These are phyloP conservation scores for Heliocidaris erythrogramma DNA, from an alignment of 35 echinoderm and acorn worm species.

Conservation along the genomic window DNA sequence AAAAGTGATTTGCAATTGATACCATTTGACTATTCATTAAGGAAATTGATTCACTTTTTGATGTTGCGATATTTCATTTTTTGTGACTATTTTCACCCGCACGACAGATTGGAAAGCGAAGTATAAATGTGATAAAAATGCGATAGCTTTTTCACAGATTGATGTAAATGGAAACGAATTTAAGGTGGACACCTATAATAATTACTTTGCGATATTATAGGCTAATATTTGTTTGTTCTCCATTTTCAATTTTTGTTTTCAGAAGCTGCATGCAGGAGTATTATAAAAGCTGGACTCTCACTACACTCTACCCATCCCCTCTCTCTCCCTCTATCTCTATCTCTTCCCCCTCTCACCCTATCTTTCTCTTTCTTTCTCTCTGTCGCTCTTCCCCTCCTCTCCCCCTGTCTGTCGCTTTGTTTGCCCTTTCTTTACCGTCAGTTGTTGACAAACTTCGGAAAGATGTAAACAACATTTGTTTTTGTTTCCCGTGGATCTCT, in stretches of 20 bases:
- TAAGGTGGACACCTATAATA: neutral
- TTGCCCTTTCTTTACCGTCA: no score
- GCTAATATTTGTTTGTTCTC: no score
- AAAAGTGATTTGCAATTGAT: neutral
- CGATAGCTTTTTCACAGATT: neutral
- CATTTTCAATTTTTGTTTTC: no score
- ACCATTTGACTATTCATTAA: neutral
- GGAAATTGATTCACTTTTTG: neutral
- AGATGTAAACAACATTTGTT: no score
- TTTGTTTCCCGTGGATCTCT: no score
- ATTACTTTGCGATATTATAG: neutral
- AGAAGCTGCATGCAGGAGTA: neutral
- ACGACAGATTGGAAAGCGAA: neutral
- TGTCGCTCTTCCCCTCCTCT: neutral
- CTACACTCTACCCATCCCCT: neutral
- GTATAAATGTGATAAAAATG: neutral
- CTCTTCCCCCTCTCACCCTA: neutral
- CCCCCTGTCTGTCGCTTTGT: neutral
- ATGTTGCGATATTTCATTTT: neutral
- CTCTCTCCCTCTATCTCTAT: neutral
- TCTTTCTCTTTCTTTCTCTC: neutral
- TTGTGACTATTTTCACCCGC: neutral
- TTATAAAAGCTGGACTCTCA: neutral
- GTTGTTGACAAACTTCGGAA: no score
- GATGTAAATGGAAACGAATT: neutral